These are phyloP conservation scores for Kryphioiulus occultus DNA, from an alignment of 2,888 invertebrate species.

Conservation along the genomic window DNA sequence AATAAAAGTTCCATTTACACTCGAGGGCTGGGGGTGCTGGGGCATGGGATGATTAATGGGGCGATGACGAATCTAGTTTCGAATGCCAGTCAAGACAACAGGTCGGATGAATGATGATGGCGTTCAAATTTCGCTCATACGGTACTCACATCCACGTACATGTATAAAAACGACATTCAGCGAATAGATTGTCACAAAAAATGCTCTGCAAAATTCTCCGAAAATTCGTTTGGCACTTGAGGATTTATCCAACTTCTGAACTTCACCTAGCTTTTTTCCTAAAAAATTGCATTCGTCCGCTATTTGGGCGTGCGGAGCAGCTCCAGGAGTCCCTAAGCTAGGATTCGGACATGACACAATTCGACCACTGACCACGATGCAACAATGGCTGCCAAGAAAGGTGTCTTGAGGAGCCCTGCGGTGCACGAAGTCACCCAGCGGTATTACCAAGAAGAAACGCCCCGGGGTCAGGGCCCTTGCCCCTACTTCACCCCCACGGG, in stretches of 20 bases:
- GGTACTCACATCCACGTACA: neutral
- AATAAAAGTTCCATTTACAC: neutral
- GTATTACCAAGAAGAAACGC: neutral
- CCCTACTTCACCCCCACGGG: slow-evolving; percentile 32
- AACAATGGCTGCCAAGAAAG: neutral
- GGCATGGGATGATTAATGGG: neutral
- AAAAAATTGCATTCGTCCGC: slow-evolving; percentile 27
- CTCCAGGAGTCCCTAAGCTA: neutral
- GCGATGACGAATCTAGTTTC: neutral
- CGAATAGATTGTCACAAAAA: slow-evolving; percentile 20
- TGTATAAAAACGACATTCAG: neutral
- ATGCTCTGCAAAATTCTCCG: slow-evolving; percentile 13
- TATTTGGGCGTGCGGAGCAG: neutral
- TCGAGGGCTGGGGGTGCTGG: neutral
- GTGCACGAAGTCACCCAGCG: neutral
- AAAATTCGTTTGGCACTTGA: slow-evolving; percentile 35
- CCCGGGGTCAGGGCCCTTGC: neutral
- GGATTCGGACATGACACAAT: slow-evolving; percentile 13
- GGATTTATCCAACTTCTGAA: neutral
- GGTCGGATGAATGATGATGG: neutral
- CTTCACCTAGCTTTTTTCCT: neutral
- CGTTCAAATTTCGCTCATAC: neutral
- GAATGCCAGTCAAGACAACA: no score
- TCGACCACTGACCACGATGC: slow-evolving; percentile 1
- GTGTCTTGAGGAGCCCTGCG: neutral